phyloP scores from a whole-genome alignment of 2,113 vertebrate species.

The Tupaia tana region DNA sequence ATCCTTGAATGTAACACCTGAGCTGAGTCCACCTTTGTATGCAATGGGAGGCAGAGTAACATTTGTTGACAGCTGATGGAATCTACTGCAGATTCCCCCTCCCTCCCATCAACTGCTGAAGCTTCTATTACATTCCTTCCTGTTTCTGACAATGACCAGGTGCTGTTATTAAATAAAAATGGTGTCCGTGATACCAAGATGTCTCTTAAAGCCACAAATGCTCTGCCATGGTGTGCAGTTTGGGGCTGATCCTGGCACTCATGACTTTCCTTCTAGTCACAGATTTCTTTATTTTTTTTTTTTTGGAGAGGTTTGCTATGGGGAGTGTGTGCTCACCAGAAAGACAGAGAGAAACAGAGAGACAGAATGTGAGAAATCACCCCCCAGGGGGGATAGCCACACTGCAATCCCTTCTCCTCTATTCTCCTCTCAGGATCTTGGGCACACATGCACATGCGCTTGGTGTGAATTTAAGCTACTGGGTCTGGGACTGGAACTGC shows the following conservation, averaged over 20 bases:
- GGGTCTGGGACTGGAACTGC: too few relatives aligned
- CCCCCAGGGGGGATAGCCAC: too few relatives aligned
- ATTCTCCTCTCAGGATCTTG: too few relatives aligned
- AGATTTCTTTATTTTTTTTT: background rate
- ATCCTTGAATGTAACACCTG: background rate
- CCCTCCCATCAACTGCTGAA: background rate
- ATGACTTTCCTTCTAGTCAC: conserved; percentile 50
- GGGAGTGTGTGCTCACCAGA: too few relatives aligned
- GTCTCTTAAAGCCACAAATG: conserved; percentile 48
- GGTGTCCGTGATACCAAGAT: conserved; percentile 69
- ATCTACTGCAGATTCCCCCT: too few relatives aligned
- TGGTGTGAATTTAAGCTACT: too few relatives aligned
- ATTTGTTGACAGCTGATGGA: background rate
- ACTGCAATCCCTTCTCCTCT: too few relatives aligned
- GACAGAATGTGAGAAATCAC: too few relatives aligned
- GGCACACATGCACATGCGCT: too few relatives aligned
- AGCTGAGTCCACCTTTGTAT: background rate
- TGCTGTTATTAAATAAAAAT: conserved; percentile 51
- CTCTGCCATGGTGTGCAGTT: conserved; percentile 68
- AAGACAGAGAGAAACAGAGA: too few relatives aligned
- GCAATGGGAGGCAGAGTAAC: background rate
- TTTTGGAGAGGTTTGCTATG: too few relatives aligned
- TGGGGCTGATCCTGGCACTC: conserved; percentile 47
- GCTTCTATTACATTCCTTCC: background rate
- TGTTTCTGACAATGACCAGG: conserved; percentile 38